Evolutionary conservation across 2,113 vertebrate species (phyloP), one percentile per base, ranked within the genome.

Genomic region (Craseonycteris thonglongyai): DNA sequence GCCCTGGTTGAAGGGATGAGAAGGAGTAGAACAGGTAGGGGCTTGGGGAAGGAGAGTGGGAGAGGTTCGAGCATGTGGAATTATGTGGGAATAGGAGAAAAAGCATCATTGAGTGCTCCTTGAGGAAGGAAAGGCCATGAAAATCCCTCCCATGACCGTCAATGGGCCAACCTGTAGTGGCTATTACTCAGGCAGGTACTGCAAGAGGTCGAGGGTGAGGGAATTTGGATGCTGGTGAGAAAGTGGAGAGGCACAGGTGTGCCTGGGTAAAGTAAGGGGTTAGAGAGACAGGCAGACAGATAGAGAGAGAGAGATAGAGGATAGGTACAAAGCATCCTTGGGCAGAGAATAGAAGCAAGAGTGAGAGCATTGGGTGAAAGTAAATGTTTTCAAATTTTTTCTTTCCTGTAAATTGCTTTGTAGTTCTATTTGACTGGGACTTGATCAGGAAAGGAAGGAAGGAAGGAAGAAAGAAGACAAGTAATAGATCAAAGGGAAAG

Each of bases 261-360:
- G 22, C 4, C 11, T 45, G 71, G 26, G 10, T 18, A 6, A 45
- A 65, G 45, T 18, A 21, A 33, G 10, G 18, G 7, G 26, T 66
- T 24, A 30, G 28, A 38, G 8, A 35, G 33, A 38, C 14, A 28
- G 38, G n/a, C n/a, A 42, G 18, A 22, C 42, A 80, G 72, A 40
- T 42, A 1, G 51, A 38, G 19, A 28, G 38, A 42, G 18, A 22
- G 54, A 80, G 72, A 40, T 42, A 1, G 51, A 4, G 2, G 28
- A 21, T 40, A 61, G 38, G 47, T 71, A 33, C 76, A 33, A 63
- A 96, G 75, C 80, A 79, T 82, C 90, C 79, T 24, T 22, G 65
- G 94, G 93, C 95, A 95, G 92, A 93, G 74, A 88, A 33, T 5
- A 22, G 38, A 61, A 94, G 74, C 51, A 54, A 40, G 68, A 68